Base-by-base conservation (phyloP, 1,140 invertebrate genomes). In the Apis laboriosa region DNA sequence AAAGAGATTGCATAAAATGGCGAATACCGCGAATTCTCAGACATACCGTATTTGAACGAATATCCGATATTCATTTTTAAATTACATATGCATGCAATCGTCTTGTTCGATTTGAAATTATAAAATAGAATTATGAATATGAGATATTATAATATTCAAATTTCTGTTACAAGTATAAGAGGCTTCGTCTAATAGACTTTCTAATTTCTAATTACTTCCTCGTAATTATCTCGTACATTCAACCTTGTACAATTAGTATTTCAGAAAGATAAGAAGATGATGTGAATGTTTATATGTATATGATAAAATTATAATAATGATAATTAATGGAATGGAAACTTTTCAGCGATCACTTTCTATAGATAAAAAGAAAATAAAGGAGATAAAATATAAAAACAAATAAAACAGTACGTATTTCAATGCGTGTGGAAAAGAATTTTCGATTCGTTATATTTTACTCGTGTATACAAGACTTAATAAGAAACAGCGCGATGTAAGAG, bases 1-100 rank as follows among this genome's bases (percentile, higher is more conserved):
- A 77, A 77, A 21, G 43, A 67, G 76, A 2, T 9, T 24, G 76
- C 21, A 60, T 78, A 77, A 68, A 66, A 70, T 68, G 12, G 17
- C 68, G 51, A 24, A 60, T 17, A 73, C 56, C 8, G 9, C 24
- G 7, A 5, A 43, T 11, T 60, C 56, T 21, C 55, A 24, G 9
- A 21, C 51, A 19, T 34, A 49, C 9, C 60, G 12, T 34, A 49
- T 19, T n/a, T 21, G 71, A 34, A 58, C 19, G 17, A 72, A 11
- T 17, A 12, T 58, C 12, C 12, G 19, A 58, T 58, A 43, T 43
- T 43, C 19, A 7, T 7, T 43, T 21, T 21, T 17, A 24, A 34
- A 58, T 73, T 73, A 43, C 34, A 15, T 73, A 21, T 55, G 68
- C 9, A 60, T 21, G 28, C 15, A 58, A 73, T 73, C 55, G 28